Evolutionary conservation across 2,888 invertebrate genomes (phyloP), one percentile per base, ranked within the genome.

Genomic region (Aporophyla nigra): DNA sequence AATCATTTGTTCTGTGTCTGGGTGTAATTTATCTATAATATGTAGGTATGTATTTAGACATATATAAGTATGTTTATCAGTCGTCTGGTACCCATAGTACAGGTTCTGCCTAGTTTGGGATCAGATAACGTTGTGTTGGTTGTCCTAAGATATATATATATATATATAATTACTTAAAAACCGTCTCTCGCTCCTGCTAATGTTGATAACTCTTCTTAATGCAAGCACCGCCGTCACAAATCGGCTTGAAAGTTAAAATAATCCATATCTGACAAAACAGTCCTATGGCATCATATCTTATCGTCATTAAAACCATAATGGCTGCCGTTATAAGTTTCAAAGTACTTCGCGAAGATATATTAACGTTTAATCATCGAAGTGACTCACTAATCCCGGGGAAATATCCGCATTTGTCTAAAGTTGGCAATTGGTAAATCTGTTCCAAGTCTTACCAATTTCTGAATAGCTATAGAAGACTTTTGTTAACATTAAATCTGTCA

Each of bases 291-390:
- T 77, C 46, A 66, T 51, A 43, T 76, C 53, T 65, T 40, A 19
- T 9, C 58, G 58, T 14, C 77, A 49, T 76, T 76, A 21, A 14
- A n/a, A 24, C 46, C n/a, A 6, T 61, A 70, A 76, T 70, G 66
- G 12, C 27, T 7, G 59, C 12, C 65, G 53, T 78, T 66, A 61
- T 61, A 76, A 78, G 49, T 76, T 76, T n/a, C 9, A 33, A 5
- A n/a, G 24, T 63, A 46, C 33, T 69, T 65, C 24, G 27, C 21
- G 6, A 27, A 40, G 27, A 27, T 75, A 76, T 62, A 68, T 24
- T 51, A 75, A 76, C 27, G 46, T 49, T 76, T 51, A 61, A 71
- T 53, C 62, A 27, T 53, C n/a, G 27, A 43, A 63, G 49, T 65
- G 51, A 76, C 16, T 70, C 6, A 14, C 16, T 40, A 54, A 51